phyloP scores from a whole-genome alignment of 2,888 invertebrate species.

The Coronaproctus castanopsis region DNA sequence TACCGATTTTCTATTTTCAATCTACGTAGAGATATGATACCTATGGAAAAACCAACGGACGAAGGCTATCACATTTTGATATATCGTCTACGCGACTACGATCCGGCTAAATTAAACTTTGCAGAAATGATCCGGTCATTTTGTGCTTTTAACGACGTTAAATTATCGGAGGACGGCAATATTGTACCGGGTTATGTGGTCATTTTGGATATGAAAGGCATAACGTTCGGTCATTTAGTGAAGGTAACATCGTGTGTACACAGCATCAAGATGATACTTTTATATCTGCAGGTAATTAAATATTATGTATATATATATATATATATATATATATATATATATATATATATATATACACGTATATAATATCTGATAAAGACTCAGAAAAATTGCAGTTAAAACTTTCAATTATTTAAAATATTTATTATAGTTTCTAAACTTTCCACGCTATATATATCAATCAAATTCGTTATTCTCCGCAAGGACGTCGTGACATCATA shows the following conservation, averaged over 20 bases:
- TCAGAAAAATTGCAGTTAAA: too few species aligned
- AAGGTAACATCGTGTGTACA: constrained; percentile 19
- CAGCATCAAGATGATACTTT: constrained; percentile 22
- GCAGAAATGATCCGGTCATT: constrained; percentile 20
- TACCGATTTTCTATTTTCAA: too few species aligned
- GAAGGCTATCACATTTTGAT: constrained; percentile 22
- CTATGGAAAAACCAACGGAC: constrained; percentile 20
- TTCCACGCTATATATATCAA: too few species aligned
- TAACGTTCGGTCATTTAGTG: constrained; percentile 22
- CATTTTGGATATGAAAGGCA: constrained; percentile 23
- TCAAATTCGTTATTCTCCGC: too few species aligned
- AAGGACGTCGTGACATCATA: too few species aligned
- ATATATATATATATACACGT: too few species aligned
- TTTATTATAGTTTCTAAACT: too few species aligned
- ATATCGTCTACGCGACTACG: constrained; percentile 22
- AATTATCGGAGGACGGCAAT: constrained; percentile 22
- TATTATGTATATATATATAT: too few species aligned
- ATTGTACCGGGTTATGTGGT: constrained; percentile 22
- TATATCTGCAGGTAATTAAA: constrained; percentile 22
- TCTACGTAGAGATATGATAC: constrained; percentile 19
- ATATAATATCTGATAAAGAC: too few species aligned
- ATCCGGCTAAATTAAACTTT: constrained; percentile 21
- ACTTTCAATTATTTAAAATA: too few species aligned
- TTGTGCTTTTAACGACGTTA: constrained; percentile 23
- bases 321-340: too few species aligned